Conservation (phyloP, 2,888 invertebrate genomes). For the Leuctra nigra region DNA sequence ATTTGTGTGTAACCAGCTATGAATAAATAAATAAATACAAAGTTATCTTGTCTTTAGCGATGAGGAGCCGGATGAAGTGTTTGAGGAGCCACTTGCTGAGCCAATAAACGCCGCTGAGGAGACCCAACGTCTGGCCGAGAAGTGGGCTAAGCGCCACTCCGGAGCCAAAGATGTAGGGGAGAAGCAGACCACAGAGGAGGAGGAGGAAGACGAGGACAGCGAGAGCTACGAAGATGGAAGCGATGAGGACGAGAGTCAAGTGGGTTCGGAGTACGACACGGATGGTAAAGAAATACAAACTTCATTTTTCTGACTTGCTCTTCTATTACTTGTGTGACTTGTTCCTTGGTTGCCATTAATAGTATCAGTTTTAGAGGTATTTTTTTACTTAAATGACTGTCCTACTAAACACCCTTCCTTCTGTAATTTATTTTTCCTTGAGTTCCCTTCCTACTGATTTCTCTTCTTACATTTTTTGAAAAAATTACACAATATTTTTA, state of each 20-base stretch:
- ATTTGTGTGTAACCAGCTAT: too few species aligned
- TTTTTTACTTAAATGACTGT: too few species aligned
- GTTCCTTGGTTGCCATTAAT: too few species aligned
- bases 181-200: slow-evolving; percentile 25
- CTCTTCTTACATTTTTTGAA: neutral
- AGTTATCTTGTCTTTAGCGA: too few species aligned
- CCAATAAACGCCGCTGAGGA: slow-evolving; percentile 55
- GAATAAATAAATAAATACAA: too few species aligned
- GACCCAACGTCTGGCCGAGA: slow-evolving; percentile 60
- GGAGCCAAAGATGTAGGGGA: slow-evolving; percentile 27
- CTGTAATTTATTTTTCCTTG: neutral
- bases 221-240: slow-evolving; percentile 47
- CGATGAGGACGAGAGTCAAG: slow-evolving; percentile 42
- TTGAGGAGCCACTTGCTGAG: slow-evolving; percentile 60
- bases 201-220: slow-evolving; percentile 35
- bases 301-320: too few species aligned
- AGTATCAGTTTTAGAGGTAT: too few species aligned
- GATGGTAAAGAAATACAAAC: too few species aligned
- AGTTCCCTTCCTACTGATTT: too few species aligned
- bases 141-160: slow-evolving; percentile 55
- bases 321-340: too few species aligned
- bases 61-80: slow-evolving; percentile 52
- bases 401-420: too few species aligned
- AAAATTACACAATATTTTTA: too few species aligned
- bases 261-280: slow-evolving; percentile 45